Conservation (phyloP, 2,797 vertebrate species). For the Hemitrygon akajei region DNA sequence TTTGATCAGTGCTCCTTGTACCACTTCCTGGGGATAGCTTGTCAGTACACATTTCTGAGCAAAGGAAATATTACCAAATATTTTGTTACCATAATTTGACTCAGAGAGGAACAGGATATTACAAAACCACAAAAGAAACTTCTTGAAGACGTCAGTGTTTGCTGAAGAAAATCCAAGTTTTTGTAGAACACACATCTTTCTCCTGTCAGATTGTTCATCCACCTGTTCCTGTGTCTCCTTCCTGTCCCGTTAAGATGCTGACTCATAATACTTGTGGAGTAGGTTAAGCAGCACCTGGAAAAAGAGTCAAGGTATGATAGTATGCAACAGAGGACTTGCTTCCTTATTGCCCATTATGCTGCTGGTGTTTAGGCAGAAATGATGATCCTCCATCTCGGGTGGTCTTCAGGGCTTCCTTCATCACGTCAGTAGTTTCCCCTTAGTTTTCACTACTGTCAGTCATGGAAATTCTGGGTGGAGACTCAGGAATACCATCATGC, state of each 20-base stretch:
- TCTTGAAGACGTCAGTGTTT: neutral
- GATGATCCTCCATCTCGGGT: too few relatives aligned
- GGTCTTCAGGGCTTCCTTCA: too few relatives aligned
- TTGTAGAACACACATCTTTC: neutral
- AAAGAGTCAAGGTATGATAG: neutral
- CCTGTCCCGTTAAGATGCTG: neutral
- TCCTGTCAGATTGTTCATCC: neutral
- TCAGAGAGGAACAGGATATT: neutral
- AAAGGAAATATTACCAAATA: conserved; percentile 1
- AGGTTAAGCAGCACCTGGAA: neutral
- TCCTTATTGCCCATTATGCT: too few relatives aligned
- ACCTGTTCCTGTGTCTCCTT: neutral
- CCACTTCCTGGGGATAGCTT: neutral
- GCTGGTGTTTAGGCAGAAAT: too few relatives aligned
- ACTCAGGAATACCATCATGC: too few relatives aligned
- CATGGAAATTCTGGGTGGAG: too few relatives aligned
- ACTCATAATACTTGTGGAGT: neutral
- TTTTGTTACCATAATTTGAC: neutral
- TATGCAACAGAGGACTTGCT: too few relatives aligned
- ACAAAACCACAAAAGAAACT: neutral
- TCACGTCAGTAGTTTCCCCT: too few relatives aligned
- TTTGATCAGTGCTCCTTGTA: neutral
- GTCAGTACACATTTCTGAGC: neutral
- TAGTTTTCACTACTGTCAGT: too few relatives aligned
- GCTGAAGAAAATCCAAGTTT: neutral